Percentiles rank a stretch among this genome's conserved stretches.
Evolutionary conservation across 37 sponge, comb jelly and placozoan species (phyloP).

Genomic region (Haliclona indistincta): DNA sequence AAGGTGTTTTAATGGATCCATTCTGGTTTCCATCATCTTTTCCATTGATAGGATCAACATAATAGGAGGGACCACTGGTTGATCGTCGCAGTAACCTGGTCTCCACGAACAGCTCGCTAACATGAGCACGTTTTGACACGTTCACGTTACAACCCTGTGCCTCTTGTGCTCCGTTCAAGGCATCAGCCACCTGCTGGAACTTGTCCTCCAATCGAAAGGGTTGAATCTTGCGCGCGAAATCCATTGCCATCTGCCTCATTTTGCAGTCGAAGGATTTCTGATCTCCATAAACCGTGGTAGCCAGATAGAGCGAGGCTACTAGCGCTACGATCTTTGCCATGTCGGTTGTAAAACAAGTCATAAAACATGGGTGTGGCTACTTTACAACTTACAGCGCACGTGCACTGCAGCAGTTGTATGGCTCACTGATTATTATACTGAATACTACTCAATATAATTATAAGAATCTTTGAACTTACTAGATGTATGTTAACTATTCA

Average conservation of each 20-base stretch:
- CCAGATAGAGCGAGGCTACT: too few species aligned
- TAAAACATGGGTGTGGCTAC: too few species aligned
- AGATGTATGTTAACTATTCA: too few species aligned
- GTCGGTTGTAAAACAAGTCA: too few species aligned
- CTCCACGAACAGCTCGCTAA: not conserved
- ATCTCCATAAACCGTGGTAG: too few species aligned
- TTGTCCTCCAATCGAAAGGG: conserved; percentile 28
- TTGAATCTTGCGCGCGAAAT: conserved; percentile 25
- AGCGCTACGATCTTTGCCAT: too few species aligned
- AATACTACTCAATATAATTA: too few species aligned
- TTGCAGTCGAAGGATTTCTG: conserved; percentile 47
- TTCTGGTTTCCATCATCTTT: conserved; percentile 57
- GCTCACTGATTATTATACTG: too few species aligned
- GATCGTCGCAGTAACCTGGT: too few species aligned
- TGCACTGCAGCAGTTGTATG: too few species aligned
- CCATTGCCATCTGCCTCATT: conserved; percentile 25
- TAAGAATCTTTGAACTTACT: too few species aligned
- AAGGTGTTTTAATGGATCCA: conserved; percentile 39
- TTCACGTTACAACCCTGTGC: conserved; percentile 37
- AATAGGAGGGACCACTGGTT: not conserved
- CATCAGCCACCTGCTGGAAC: conserved; percentile 36
- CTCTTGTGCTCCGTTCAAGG: conserved; percentile 49
- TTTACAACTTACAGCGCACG: too few species aligned
- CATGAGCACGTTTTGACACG: not conserved
- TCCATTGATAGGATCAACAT: conserved; percentile 56